These are phyloP conservation scores for Microhierax caerulescens DNA, from an alignment of 2,797 vertebrate species.

Conservation along the genomic window DNA sequence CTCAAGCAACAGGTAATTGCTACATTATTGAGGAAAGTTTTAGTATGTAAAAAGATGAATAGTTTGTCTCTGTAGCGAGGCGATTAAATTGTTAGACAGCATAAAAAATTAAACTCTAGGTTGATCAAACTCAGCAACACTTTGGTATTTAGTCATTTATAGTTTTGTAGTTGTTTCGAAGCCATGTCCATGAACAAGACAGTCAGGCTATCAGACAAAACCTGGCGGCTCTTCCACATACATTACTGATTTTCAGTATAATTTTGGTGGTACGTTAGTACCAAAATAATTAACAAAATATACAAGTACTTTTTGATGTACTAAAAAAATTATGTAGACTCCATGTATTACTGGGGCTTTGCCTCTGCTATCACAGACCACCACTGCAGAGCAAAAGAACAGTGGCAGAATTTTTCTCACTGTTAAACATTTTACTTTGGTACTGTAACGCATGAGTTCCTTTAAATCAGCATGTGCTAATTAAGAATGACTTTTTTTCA, in stretches of 20 bases:
- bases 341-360: no score
- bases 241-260: neutral
- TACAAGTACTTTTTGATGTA: accelerated
- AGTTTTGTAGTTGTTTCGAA: neutral
- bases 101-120: neutral
- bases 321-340: neutral
- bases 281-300: neutral
- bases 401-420: neutral
- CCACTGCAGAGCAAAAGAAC: neutral
- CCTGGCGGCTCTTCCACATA: neutral
- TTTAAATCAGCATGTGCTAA: neutral
- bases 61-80: neutral
- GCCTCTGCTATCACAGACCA: neutral
- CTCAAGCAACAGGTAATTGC: neutral
- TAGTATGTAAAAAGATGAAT: neutral
- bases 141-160: neutral
- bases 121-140: neutral
- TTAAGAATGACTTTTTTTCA: neutral
- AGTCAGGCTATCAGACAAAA: neutral
- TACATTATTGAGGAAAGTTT: neutral
- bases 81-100: neutral
- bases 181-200: neutral
- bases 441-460: neutral
- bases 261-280: neutral
- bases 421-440: neutral